Conservation (phyloP, 92 coral and sea anemone genomes). For the Siderastrea radians region DNA sequence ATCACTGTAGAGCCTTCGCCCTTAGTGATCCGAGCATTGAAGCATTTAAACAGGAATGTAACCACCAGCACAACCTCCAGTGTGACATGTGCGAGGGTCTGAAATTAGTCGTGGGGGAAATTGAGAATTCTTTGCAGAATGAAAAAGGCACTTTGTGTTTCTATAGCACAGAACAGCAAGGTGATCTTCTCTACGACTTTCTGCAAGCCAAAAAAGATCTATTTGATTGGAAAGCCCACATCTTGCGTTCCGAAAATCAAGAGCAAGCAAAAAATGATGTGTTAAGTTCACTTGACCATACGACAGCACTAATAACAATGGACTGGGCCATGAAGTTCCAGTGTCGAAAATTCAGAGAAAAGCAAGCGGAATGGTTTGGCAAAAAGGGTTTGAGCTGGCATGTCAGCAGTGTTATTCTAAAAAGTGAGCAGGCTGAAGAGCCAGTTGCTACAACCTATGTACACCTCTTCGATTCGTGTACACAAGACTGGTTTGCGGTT, state of each 20-base stretch:
- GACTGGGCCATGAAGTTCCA: conserved; percentile 70
- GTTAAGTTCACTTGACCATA: conserved; percentile 25
- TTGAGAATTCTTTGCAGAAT: conserved; percentile 1
- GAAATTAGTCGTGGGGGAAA: conserved; percentile 33
- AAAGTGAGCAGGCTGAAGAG: no score
- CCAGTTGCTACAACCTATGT: no score
- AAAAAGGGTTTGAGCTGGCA: conserved; percentile 63
- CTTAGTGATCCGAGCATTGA: conserved; percentile 38
- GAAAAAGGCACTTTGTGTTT: conserved; percentile 5
- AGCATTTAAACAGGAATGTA: conserved; percentile 38
- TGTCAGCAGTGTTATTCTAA: conserved; percentile 57
- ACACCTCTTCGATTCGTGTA: no score
- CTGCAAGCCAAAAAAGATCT: conserved; percentile 33
- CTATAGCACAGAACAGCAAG: conserved; percentile 44
- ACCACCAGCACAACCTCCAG: conserved; percentile 33
- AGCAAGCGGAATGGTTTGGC: conserved; percentile 53
- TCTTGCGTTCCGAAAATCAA: conserved; percentile 73
- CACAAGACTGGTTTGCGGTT: no score
- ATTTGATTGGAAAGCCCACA: conserved; percentile 77
- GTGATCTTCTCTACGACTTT: conserved; percentile 50
- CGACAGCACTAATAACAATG: conserved; percentile 50
- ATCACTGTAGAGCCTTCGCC: conserved; percentile 36
- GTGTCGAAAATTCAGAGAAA: conserved; percentile 51
- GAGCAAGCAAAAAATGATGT: conserved; percentile 63
- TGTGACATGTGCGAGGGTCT: conserved; percentile 51